A percentile compares a stretch with the other conserved stretches of the same genome.
Conservation (phyloP, 23 tunicate species). For the Ascidia mentula region DNA sequence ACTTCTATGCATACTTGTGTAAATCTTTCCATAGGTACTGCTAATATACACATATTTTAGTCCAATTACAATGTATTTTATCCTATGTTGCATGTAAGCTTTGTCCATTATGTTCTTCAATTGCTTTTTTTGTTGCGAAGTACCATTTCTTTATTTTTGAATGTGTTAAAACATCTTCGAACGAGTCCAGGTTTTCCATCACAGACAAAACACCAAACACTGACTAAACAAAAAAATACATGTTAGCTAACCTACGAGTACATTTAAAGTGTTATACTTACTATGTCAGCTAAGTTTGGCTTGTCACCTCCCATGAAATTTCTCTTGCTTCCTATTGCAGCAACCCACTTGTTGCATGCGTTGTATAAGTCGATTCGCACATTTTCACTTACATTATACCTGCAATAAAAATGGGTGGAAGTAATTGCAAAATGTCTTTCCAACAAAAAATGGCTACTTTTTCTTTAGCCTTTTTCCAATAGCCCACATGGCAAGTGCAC, state of each 20-base stretch:
- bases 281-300: constrained; percentile 93
- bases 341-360: constrained; percentile 79
- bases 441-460: constrained; percentile 17
- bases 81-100: background rate
- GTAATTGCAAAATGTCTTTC: background rate
- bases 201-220: constrained; percentile 89
- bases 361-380: constrained; percentile 77
- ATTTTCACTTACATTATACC: constrained; percentile 61
- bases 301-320: constrained; percentile 87
- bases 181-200: constrained; percentile 83
- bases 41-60: background rate
- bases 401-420: constrained; percentile 7
- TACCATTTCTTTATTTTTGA: constrained; percentile 81
- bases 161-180: constrained; percentile 51
- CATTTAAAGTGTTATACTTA: constrained; percentile 20
- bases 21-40: background rate
- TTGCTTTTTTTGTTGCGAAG: constrained; percentile 52
- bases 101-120: constrained; percentile 48
- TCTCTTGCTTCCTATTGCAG: constrained; percentile 68
- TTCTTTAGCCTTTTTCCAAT: constrained; percentile 79
- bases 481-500: constrained; percentile 79
- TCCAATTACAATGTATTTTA: background rate
- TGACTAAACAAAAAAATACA: constrained; percentile 38
- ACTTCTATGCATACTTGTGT: background rate
- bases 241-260: background rate